These are phyloP conservation scores for Vicugna pacos DNA, from an alignment of 2,113 vertebrate species.

Conservation along the genomic window DNA sequence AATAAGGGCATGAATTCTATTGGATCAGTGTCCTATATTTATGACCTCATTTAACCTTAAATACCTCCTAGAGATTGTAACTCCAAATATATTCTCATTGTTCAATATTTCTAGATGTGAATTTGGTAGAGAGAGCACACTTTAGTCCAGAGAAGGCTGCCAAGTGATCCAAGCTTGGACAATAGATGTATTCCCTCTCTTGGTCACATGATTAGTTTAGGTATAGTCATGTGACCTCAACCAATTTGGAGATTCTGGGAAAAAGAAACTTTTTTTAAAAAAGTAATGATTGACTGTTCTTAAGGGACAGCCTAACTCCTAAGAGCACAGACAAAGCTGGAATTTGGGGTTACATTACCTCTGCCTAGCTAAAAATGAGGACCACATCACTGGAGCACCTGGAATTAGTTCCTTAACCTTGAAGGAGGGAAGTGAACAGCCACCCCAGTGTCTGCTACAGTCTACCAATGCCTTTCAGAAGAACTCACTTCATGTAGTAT, in stretches of 20 bases:
- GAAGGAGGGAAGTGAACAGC: background rate
- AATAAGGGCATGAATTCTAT: background rate
- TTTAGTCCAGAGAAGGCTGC: background rate
- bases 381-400: background rate
- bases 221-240: background rate
- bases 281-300: no score
- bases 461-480: background rate
- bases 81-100: background rate
- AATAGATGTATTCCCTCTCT: background rate
- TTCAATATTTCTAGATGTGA: background rate
- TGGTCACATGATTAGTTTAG: background rate
- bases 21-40: background rate
- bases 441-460: background rate
- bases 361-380: no score
- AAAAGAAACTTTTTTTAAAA: background rate
- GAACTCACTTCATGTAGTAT: background rate
- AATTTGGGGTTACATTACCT: no score
- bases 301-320: no score
- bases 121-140: background rate
- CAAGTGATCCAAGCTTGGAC: background rate
- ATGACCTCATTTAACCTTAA: background rate
- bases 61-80: background rate
- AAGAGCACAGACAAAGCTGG: no score
- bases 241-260: background rate
- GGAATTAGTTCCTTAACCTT: background rate